A percentile compares a stretch with the other conserved stretches of the same genome.
Conservation (phyloP, 2,797 vertebrate species). For the Phoxinus dragarum region DNA sequence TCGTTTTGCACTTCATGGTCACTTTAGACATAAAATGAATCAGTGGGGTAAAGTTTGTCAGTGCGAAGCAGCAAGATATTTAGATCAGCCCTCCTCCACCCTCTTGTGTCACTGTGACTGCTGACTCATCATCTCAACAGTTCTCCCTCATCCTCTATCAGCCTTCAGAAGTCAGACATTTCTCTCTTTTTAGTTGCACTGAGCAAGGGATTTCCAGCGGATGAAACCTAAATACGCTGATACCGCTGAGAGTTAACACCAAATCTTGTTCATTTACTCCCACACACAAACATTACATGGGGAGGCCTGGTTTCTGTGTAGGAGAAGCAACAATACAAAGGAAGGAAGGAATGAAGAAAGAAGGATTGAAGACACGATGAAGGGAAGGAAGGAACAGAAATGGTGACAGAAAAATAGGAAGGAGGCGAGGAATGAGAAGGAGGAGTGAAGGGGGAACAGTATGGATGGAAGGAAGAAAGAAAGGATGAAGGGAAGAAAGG, state of each 20-base stretch:
- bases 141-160: conserved; percentile 11
- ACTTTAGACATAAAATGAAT: conserved; percentile 66
- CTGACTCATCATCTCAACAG: conserved; percentile 52
- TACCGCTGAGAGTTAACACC: conserved; percentile 2
- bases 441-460: neutral
- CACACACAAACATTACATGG: conserved; percentile 6
- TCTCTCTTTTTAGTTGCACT: conserved; percentile 20
- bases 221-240: conserved; percentile 3
- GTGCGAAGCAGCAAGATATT: conserved; percentile 55
- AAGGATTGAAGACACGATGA: neutral
- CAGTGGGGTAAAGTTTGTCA: conserved; percentile 45
- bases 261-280: conserved; percentile 30
- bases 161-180: conserved; percentile 16
- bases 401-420: neutral
- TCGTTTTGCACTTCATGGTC: conserved; percentile 65
- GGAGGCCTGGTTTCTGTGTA: conserved; percentile 1
- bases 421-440: neutral
- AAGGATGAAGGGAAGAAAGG: neutral
- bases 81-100: conserved; percentile 41
- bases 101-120: conserved; percentile 44
- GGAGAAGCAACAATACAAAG: neutral
- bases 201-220: neutral
- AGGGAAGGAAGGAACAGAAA: neutral
- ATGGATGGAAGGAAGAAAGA: neutral
- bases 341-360: neutral